phyloP scores from a whole-genome alignment of 2,888 invertebrate species.

The Ischnura elegans region DNA sequence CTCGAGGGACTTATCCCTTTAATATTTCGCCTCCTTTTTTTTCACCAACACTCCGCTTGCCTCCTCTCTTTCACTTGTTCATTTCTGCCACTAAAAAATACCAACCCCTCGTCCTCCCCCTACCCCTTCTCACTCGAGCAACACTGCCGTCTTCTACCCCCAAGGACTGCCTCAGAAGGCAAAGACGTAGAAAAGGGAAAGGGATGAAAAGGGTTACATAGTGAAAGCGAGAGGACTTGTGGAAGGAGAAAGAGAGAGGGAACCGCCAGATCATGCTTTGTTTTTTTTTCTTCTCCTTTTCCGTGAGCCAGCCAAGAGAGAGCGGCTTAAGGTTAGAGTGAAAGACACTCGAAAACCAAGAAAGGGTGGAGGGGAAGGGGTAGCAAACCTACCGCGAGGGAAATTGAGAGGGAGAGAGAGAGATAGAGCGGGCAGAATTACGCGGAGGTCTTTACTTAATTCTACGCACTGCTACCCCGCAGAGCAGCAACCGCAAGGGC shows the following conservation, averaged over 20 bases:
- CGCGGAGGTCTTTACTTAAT: no score
- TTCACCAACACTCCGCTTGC: background rate
- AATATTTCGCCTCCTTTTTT: background rate
- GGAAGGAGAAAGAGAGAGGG: background rate
- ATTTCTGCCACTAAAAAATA: background rate
- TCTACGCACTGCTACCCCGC: no score
- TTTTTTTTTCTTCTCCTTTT: no score
- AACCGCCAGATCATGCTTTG: background rate
- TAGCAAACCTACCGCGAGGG: background rate
- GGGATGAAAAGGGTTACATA: background rate
- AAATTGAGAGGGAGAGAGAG: background rate
- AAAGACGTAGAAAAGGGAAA: conserved; percentile 2
- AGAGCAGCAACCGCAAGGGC: no score
- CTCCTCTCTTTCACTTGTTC: conserved; percentile 11
- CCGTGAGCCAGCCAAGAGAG: background rate
- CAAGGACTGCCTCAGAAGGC: background rate
- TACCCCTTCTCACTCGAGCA: background rate
- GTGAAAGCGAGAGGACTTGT: background rate
- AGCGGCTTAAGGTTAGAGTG: background rate
- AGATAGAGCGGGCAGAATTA: background rate
- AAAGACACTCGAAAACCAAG: background rate
- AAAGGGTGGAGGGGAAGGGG: background rate
- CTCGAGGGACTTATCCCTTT: conserved; percentile 42
- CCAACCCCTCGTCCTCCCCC: background rate
- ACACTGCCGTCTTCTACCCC: background rate